A percentile compares a stretch with the other conserved stretches of the same genome.
Evolutionary conservation across 2,113 vertebrate species (phyloP).

Genomic region (Chionis minor): DNA sequence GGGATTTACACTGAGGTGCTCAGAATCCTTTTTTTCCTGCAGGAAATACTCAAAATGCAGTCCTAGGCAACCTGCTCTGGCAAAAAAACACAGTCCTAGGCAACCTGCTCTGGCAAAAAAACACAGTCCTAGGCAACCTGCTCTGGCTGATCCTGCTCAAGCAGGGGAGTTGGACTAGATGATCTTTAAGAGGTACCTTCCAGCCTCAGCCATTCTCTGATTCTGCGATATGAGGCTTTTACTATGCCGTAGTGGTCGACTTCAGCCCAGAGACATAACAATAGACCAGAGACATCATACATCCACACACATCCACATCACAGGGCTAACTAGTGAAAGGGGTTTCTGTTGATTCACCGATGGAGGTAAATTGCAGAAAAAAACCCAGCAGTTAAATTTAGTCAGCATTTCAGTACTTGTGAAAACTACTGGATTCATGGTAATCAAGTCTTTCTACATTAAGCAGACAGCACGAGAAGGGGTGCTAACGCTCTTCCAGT

Average conservation of each 20-base stretch:
- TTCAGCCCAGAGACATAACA: not conserved
- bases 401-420: not conserved
- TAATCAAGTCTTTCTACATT: not conserved
- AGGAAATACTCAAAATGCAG: not conserved
- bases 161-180: not conserved
- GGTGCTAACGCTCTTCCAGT: not conserved
- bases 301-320: not conserved
- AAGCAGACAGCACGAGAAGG: not conserved
- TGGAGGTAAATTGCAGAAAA: not conserved
- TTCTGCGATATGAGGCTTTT: fast-evolving
- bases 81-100: not conserved
- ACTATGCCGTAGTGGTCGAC: not conserved
- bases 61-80: not conserved
- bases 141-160: not conserved
- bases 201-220: not conserved
- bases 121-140: not conserved
- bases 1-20: not conserved
- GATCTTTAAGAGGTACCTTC: not conserved
- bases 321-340: not conserved
- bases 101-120: too few species aligned
- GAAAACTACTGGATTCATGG: not conserved
- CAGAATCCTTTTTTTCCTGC: not conserved
- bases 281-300: not conserved
- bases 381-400: not conserved
- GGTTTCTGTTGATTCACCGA: not conserved